Conservation (phyloP, 2,113 vertebrate genomes). For the Potamarius usumacintae region DNA sequence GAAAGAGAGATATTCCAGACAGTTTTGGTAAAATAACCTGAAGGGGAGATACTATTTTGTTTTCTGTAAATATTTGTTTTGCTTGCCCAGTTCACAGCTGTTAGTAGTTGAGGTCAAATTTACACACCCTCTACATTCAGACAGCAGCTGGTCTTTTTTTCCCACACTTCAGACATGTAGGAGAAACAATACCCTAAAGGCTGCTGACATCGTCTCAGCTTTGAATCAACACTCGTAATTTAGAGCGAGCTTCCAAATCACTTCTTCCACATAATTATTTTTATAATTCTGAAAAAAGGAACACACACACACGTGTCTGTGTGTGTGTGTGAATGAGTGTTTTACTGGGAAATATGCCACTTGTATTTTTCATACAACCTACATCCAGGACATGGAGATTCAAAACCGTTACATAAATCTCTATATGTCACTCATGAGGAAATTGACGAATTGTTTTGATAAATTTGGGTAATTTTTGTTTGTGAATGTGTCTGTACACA, state of each 20-base stretch:
- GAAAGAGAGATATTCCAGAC: slow-evolving; percentile 3
- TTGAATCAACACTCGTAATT: background rate
- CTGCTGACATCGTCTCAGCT: background rate
- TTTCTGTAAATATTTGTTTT: slow-evolving; percentile 37
- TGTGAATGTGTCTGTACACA: too few species aligned
- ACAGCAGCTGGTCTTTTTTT: slow-evolving; percentile 30
- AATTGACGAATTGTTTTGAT: too few species aligned
- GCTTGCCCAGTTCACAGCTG: slow-evolving; percentile 37
- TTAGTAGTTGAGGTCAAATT: slow-evolving; percentile 18
- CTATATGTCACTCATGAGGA: too few species aligned
- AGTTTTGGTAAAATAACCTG: slow-evolving; percentile 12
- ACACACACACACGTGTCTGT: too few species aligned
- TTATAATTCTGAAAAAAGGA: background rate
- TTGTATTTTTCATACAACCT: too few species aligned
- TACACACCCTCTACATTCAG: slow-evolving; percentile 9
- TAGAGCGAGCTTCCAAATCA: background rate
- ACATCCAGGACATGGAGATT: too few species aligned
- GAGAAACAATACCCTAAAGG: background rate
- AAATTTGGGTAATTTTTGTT: too few species aligned
- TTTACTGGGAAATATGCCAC: too few species aligned
- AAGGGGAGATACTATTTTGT: slow-evolving; percentile 15
- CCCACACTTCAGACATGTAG: background rate
- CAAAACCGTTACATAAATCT: too few species aligned
- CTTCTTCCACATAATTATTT: background rate
- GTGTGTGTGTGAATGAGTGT: too few species aligned